Percentiles rank a stretch among this genome's conserved stretches.
phyloP scores from a whole-genome alignment of 2,888 invertebrate genomes.

The Scaptomyza polygonia region DNA sequence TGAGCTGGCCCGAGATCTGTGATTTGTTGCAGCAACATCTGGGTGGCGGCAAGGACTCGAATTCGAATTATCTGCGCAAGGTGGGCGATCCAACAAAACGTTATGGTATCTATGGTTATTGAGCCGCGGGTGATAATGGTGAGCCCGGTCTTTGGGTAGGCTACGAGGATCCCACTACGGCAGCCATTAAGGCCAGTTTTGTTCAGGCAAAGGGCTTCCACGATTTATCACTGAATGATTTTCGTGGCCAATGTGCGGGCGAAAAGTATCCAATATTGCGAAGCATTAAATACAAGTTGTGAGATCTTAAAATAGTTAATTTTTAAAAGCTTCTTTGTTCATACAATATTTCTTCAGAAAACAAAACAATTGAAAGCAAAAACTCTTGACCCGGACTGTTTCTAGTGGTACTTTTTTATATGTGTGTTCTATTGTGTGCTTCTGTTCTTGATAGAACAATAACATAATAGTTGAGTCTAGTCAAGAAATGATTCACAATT shows the following conservation, averaged over 20 bases:
- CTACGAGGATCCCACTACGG: constrained; percentile 92
- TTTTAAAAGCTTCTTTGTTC: too few relatives aligned
- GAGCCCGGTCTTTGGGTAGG: constrained; percentile 91
- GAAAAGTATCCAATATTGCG: constrained; percentile 92
- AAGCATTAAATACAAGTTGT: constrained; percentile 88
- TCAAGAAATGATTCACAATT: too few relatives aligned
- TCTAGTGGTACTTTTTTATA: too few relatives aligned
- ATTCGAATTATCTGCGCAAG: constrained; percentile 86
- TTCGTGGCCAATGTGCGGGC: constrained; percentile 91
- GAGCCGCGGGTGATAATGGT: constrained; percentile 87
- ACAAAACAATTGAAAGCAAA: too few relatives aligned
- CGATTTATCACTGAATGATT: constrained; percentile 92
- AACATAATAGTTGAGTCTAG: too few relatives aligned
- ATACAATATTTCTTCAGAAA: too few relatives aligned
- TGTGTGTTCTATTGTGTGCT: too few relatives aligned
- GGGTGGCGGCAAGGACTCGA: constrained; percentile 83
- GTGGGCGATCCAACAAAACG: constrained; percentile 92
- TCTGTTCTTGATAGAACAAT: too few relatives aligned
- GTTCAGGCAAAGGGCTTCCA: constrained; percentile 89
- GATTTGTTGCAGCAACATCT: constrained; percentile 87
- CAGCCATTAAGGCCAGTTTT: constrained; percentile 90
- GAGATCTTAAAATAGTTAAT: constrained; percentile 12
- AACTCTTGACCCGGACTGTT: too few relatives aligned
- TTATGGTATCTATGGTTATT: constrained; percentile 92
- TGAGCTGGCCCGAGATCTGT: constrained; percentile 93